Conservation (phyloP, 2,888 invertebrate genomes). For the Phymatocera aterrima region DNA sequence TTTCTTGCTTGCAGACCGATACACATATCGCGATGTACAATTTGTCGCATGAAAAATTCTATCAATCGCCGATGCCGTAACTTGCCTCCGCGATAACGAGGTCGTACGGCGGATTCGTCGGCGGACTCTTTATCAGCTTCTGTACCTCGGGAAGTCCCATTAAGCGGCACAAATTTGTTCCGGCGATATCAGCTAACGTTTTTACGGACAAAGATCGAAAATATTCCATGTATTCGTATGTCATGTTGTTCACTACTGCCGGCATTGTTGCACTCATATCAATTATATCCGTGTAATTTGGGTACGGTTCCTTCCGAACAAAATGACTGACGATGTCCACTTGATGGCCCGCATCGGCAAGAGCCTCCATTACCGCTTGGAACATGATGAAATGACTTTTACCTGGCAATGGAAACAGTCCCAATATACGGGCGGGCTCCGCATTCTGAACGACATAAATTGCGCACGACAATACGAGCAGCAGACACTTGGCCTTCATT, state of each 20-base stretch:
- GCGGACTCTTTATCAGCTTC: slow-evolving; percentile 56
- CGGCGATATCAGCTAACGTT: slow-evolving; percentile 38
- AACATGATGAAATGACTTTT: slow-evolving; percentile 76
- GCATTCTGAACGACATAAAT: neutral
- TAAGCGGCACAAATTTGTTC: slow-evolving; percentile 50
- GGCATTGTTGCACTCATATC: slow-evolving; percentile 51
- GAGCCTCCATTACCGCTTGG: slow-evolving; percentile 72
- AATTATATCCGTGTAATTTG: slow-evolving; percentile 64
- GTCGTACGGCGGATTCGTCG: slow-evolving; percentile 61
- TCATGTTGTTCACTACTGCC: slow-evolving; percentile 61
- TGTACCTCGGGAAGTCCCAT: slow-evolving; percentile 51
- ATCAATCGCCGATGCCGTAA: neutral
- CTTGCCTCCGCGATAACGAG: slow-evolving; percentile 61
- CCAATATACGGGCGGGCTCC: slow-evolving; percentile 70
- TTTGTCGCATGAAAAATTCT: neutral
- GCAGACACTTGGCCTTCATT: neutral
- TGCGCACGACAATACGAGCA: neutral
- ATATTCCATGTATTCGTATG: slow-evolving; percentile 48
- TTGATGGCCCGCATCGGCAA: slow-evolving; percentile 75
- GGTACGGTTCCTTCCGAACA: slow-evolving; percentile 58
- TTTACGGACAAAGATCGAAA: neutral
- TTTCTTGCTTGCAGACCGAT: neutral
- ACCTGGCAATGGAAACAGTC: slow-evolving; percentile 74
- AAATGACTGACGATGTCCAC: slow-evolving; percentile 72
- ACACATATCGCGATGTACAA: neutral